Percentiles rank a stretch among this genome's conserved stretches.
phyloP scores from a whole-genome alignment of 2,113 vertebrate species.

The Arenaria interpres region DNA sequence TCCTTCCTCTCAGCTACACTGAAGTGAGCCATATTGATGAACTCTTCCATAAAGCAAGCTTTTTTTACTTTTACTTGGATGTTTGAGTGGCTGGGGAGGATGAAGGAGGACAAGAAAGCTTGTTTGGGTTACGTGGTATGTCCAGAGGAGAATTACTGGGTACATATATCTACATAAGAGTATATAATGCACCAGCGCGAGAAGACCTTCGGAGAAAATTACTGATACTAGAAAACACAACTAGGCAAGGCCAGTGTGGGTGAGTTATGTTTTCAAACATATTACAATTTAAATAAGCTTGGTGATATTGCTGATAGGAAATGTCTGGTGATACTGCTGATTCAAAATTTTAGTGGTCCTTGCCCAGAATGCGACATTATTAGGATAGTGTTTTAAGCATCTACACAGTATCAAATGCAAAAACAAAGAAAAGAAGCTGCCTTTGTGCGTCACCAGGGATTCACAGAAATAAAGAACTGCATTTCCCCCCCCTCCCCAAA shows the following conservation, averaged over 20 bases:
- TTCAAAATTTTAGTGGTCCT: not conserved
- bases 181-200: not conserved
- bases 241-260: not conserved
- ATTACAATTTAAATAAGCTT: not conserved
- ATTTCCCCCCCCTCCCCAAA: rapidly evolving
- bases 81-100: not conserved
- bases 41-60: not conserved
- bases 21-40: not conserved
- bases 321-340: not conserved
- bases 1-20: not conserved
- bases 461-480: not conserved
- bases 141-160: not conserved
- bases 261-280: conserved; percentile 17
- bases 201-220: not conserved
- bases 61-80: not conserved
- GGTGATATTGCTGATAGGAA: not conserved
- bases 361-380: not conserved
- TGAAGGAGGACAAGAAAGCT: not conserved
- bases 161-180: not conserved
- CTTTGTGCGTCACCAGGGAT: not conserved
- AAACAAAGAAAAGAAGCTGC: not conserved
- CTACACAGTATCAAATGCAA: not conserved
- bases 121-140: not conserved
- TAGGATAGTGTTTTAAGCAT: not conserved
- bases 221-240: not conserved